Evolutionary conservation across 2,888 invertebrate genomes (phyloP).

Genomic region (Odiellus spinosus): DNA sequence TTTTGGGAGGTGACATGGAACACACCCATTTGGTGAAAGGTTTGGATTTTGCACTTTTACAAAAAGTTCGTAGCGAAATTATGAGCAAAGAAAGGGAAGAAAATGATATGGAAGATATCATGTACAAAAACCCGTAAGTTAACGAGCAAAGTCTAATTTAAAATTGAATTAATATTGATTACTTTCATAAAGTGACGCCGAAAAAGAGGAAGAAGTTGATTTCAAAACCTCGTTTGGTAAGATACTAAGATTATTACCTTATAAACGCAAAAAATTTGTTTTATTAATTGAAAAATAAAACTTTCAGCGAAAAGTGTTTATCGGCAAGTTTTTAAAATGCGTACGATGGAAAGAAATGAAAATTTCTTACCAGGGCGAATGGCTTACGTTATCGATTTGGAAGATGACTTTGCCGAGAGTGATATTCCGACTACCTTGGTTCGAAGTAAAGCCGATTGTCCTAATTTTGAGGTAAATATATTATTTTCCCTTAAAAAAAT

Average conservation of each 20-base stretch:
- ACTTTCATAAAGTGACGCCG: conserved; percentile 18
- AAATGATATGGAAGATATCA: conserved; percentile 53
- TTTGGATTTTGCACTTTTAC: conserved; percentile 74
- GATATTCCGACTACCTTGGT: conserved; percentile 94
- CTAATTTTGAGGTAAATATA: conserved; percentile 43
- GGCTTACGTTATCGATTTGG: conserved; percentile 91
- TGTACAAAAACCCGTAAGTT: conserved; percentile 12
- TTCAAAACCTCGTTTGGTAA: conserved; percentile 16
- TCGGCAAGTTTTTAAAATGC: conserved; percentile 28
- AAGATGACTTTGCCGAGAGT: conserved; percentile 61
- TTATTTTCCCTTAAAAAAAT: background rate
- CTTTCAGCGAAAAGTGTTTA: conserved; percentile 17
- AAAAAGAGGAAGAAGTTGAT: conserved; percentile 18
- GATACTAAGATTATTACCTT: too few species aligned
- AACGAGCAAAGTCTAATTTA: background rate
- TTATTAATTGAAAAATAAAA: too few species aligned
- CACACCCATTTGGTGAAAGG: conserved; percentile 99
- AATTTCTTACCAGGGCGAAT: conserved; percentile 86
- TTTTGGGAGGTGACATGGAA: conserved; percentile 99
- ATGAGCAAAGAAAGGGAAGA: conserved; percentile 61
- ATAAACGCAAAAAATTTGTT: too few species aligned
- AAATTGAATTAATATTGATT: background rate
- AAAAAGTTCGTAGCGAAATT: conserved; percentile 69
- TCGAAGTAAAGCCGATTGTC: conserved; percentile 73
- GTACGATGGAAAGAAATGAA: conserved; percentile 62